Evolutionary conservation across 2,113 vertebrate genomes (phyloP), one percentile per base, ranked within the genome.

Genomic region (Leptobrachium ailaonicum): DNA sequence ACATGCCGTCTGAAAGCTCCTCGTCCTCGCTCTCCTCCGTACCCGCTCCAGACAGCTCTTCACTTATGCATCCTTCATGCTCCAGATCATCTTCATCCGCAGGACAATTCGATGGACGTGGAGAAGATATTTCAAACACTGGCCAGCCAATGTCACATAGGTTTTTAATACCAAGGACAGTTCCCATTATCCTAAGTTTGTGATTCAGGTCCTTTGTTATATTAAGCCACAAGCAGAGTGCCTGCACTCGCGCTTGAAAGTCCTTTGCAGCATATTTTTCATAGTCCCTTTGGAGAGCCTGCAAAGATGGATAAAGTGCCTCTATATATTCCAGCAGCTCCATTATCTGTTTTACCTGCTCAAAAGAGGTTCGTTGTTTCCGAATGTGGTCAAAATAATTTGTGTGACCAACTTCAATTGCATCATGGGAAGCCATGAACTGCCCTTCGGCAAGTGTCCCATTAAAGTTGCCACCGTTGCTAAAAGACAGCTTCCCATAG

Each of bases 141-240:
- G 97, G 98, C 98, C 98, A 99, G 90, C 97, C 97, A 87, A 99
- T 96, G 87, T 94, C 93, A 81, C 96, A 95, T 2, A 98, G 88
- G 84, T 98, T 96, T 84, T 95, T 94, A 73, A 99, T 94, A 87
- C 97, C 98, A 88, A 99, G 86, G 81, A 99, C 96, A 14, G 97
- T 98, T 83, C 97, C 97, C 98, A 99, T 99, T 82, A 99, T 96
- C 40, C 96, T 93, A 85, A 99, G 86, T 84, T 99, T 99, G 92
- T 99, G 98, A 84, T 99, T 99, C 84, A 99, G 90, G 88, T 99
- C 98, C 89, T 99, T 97, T 3, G 98, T 99, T 89, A 99, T 96
- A 83, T 99, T 99, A 44, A 99, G 86, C 98, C 98, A 99, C 71
- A 99, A 86, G 84, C 98, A 99, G 92, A 99, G 98, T 2, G 98